These are phyloP conservation scores for Cydia splendana DNA, from an alignment of 1,140 invertebrate species.

Conservation along the genomic window DNA sequence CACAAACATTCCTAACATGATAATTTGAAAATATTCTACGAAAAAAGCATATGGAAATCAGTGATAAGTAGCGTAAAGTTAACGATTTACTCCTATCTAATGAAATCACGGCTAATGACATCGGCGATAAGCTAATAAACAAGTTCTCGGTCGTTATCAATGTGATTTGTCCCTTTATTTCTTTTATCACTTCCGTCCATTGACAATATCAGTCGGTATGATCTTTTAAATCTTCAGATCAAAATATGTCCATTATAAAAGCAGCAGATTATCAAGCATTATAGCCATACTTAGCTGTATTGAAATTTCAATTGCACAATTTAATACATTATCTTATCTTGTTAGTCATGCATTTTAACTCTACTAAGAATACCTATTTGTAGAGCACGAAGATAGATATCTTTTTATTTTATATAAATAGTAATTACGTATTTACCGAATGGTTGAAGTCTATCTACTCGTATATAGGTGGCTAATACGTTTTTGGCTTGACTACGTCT, in stretches of 20 bases:
- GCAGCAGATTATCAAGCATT: neutral
- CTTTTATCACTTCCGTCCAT: slow-evolving; percentile 37
- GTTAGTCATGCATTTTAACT: neutral
- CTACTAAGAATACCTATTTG: too few species aligned
- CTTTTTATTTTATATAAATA: too few species aligned
- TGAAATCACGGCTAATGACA: slow-evolving; percentile 60
- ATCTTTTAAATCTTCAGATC: slow-evolving; percentile 1
- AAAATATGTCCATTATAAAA: neutral
- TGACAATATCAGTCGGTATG: slow-evolving; percentile 54
- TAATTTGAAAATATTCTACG: neutral
- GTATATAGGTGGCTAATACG: too few species aligned
- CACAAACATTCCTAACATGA: neutral
- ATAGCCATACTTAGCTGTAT: neutral
- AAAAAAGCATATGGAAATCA: neutral
- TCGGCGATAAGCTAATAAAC: slow-evolving; percentile 55
- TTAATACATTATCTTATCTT: slow-evolving; percentile 2
- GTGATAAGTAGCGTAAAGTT: neutral
- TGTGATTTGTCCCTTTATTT: slow-evolving; percentile 44
- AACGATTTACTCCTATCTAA: slow-evolving; percentile 57
- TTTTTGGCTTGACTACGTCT: too few species aligned
- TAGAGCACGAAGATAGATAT: too few species aligned
- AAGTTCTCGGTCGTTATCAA: slow-evolving; percentile 56
- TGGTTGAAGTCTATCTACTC: too few species aligned
- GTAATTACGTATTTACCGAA: too few species aligned
- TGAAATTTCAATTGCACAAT: neutral